phyloP scores from a whole-genome alignment of 1,140 invertebrate species.

The Oryctes rhinoceros region DNA sequence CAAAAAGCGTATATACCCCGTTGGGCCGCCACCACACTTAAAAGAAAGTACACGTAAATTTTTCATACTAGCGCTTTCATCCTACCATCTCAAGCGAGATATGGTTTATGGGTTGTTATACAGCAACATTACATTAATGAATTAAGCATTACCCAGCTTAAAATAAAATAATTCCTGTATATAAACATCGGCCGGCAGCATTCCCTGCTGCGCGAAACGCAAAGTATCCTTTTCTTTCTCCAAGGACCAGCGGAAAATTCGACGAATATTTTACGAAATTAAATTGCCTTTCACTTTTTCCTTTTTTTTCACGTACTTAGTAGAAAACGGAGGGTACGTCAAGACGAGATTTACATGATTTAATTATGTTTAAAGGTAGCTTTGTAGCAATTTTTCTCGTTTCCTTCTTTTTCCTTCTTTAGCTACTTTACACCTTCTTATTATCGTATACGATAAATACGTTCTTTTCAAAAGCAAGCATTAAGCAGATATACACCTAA shows the following conservation, averaged over 20 bases:
- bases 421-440: background rate
- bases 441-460: background rate
- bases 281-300: slow-evolving; percentile 22
- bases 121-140: no score
- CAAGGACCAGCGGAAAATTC: background rate
- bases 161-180: no score
- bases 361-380: slow-evolving; percentile 12
- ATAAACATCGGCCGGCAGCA: no score
- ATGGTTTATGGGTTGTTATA: no score
- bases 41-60: no score
- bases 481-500: background rate
- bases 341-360: slow-evolving; percentile 1
- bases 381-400: slow-evolving; percentile 8
- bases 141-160: no score
- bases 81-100: no score
- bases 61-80: no score
- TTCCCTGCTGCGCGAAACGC: no score
- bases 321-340: background rate
- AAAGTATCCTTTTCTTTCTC: no score
- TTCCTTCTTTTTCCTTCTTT: background rate
- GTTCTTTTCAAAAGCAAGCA: background rate
- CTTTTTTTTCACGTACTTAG: background rate
- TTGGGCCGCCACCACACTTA: no score
- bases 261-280: slow-evolving; percentile 2
- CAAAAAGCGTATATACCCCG: no score